These are phyloP conservation scores for Platalea minor DNA, from an alignment of 2,797 vertebrate species.

Conservation along the genomic window DNA sequence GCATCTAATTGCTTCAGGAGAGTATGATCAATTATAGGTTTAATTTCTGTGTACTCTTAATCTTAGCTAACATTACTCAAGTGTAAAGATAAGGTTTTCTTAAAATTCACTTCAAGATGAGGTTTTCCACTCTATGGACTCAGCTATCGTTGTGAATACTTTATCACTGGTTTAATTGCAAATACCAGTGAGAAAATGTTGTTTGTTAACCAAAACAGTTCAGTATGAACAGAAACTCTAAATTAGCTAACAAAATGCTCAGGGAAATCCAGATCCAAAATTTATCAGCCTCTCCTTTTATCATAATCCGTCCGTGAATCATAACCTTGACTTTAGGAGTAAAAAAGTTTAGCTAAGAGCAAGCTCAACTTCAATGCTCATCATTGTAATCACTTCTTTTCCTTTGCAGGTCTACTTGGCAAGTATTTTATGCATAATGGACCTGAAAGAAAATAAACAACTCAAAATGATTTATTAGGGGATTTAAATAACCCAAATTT, in stretches of 20 bases:
- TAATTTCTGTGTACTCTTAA: not conserved
- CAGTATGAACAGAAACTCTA: not conserved
- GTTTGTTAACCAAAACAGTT: not conserved
- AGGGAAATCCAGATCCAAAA: not conserved
- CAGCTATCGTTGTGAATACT: not conserved
- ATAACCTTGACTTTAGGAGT: not conserved
- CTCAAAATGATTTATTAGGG: not conserved
- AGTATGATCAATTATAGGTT: not conserved
- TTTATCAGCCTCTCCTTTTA: not conserved
- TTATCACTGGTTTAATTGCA: not conserved
- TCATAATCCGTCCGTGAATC: not conserved
- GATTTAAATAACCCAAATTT: not conserved
- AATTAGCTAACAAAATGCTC: not conserved
- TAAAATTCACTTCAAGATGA: not conserved
- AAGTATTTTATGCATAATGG: not conserved
- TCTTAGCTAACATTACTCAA: not conserved
- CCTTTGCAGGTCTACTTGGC: not conserved
- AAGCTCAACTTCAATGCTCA: not conserved
- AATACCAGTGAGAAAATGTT: not conserved
- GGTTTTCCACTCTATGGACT: not conserved
- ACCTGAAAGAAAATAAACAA: not conserved
- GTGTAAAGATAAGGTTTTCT: not conserved
- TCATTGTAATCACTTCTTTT: not conserved
- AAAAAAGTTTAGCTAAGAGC: not conserved
- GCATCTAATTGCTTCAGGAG: not conserved